Conservation (phyloP, 2,113 vertebrate genomes). For the Castor canadensis region DNA sequence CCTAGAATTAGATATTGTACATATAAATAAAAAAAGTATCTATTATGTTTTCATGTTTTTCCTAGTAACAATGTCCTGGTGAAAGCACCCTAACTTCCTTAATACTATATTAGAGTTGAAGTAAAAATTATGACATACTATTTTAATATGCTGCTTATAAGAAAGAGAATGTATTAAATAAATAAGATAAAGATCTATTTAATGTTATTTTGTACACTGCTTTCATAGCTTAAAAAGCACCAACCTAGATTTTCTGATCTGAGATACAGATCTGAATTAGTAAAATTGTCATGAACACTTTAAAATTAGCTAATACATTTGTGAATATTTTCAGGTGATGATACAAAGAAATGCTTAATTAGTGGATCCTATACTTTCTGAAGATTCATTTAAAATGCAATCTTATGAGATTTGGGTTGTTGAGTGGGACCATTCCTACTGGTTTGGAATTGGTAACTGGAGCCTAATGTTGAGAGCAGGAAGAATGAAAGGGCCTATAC, state of each 20-base stretch:
- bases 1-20: conserved; percentile 18
- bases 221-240: conserved; percentile 2
- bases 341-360: neutral
- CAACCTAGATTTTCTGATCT: neutral
- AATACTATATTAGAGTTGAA: conserved; percentile 39
- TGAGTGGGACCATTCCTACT: neutral
- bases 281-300: neutral
- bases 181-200: conserved; percentile 48
- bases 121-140: conserved; percentile 25
- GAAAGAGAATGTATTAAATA: neutral
- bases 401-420: neutral
- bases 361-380: conserved; percentile 7
- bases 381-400: conserved; percentile 2
- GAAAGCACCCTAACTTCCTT: conserved; percentile 44
- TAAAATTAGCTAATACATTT: conserved; percentile 5
- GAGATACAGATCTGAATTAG: conserved; percentile 4
- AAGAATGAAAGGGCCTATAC: neutral
- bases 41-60: conserved; percentile 46
- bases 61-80: conserved; percentile 17
- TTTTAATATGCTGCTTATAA: conserved; percentile 23
- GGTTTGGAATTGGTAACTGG: neutral
- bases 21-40: conserved; percentile 29
- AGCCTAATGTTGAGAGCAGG: neutral
- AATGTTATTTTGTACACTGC: conserved; percentile 12
- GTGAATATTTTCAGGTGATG: conserved; percentile 9